phyloP scores from a whole-genome alignment of 2,113 vertebrate genomes.

The Cololabis saira region DNA sequence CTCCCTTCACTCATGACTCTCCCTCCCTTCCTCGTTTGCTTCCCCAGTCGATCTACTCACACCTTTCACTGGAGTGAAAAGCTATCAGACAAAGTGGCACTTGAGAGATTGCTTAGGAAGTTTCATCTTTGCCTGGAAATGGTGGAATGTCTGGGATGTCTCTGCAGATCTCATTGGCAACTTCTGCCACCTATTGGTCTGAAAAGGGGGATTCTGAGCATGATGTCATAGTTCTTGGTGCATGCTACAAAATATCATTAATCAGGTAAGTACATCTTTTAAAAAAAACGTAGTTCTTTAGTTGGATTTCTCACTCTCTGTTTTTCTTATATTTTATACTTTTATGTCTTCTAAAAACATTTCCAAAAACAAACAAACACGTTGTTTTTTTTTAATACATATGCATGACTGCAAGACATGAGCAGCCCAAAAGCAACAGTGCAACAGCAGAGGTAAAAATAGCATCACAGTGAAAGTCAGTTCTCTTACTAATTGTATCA shows the following conservation, averaged over 20 bases:
- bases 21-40: constrained; percentile 38
- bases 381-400: neutral
- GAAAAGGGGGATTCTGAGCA: constrained; percentile 54
- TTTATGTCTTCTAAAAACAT: neutral
- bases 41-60: constrained; percentile 60
- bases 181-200: constrained; percentile 82
- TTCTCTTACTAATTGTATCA: constrained; percentile 1
- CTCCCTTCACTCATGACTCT: constrained; percentile 32
- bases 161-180: constrained; percentile 56
- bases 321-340: neutral
- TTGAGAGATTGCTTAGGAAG: constrained; percentile 75
- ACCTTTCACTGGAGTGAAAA: constrained; percentile 73
- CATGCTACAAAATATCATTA: constrained; percentile 20
- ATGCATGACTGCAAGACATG: neutral
- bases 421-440: constrained; percentile 9
- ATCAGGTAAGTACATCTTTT: constrained; percentile 22
- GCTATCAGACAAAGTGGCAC: constrained; percentile 78
- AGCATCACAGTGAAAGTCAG: constrained; percentile 3
- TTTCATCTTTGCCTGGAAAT: constrained; percentile 71
- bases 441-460: neutral
- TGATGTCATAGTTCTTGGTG: constrained; percentile 44
- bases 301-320: neutral
- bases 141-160: constrained; percentile 62
- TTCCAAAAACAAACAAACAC: neutral
- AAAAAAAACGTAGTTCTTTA: constrained; percentile 16